phyloP scores from a whole-genome alignment of 2,113 vertebrate species.

The Origma solitaria region DNA sequence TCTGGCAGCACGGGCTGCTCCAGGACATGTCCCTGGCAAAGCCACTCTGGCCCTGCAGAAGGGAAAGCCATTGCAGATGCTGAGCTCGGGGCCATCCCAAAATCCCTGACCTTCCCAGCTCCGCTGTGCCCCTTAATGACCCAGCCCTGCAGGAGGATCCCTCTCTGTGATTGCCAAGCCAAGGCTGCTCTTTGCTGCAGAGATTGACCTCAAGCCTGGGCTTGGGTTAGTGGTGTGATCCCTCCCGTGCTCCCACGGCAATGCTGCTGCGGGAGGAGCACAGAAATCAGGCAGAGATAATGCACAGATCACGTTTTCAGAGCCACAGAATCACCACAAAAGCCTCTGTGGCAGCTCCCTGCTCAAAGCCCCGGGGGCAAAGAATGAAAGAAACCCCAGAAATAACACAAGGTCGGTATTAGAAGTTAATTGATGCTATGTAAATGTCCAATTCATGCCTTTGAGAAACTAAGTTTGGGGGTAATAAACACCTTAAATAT shows the following conservation, averaged over 20 bases:
- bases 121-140: accelerated
- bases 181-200: accelerated
- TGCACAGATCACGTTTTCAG: background rate
- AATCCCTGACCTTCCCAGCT: background rate
- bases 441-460: constrained; percentile 16
- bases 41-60: background rate
- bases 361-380: background rate
- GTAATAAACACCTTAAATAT: constrained; percentile 48
- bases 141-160: accelerated
- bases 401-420: background rate
- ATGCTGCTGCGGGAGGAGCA: background rate
- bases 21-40: background rate
- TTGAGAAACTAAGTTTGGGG: background rate
- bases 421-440: background rate
- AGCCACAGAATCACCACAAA: background rate
- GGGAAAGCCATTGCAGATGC: background rate
- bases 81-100: accelerated
- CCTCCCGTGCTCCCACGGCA: background rate
- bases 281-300: background rate
- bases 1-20: too few relatives aligned
- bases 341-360: background rate
- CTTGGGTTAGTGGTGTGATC: background rate
- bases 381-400: background rate
- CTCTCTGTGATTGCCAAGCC: background rate
- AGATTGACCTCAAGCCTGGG: background rate